Evolutionary conservation across 2,888 invertebrate genomes (phyloP), one percentile per base, ranked within the genome.

Genomic region (Fissipunctia ypsillon): DNA sequence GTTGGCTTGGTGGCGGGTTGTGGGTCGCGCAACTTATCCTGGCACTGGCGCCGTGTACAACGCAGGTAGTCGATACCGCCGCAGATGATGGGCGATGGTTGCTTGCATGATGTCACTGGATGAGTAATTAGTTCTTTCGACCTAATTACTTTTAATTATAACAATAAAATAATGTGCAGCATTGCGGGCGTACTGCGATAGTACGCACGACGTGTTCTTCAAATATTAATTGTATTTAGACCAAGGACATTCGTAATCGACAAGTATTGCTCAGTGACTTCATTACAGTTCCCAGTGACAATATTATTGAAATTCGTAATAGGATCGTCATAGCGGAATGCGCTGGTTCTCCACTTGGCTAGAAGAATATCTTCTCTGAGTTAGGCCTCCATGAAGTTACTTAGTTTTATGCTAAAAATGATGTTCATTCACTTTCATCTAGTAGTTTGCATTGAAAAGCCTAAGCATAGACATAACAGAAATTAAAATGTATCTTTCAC

Each of bases 81-180:
- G 57, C 65, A 83, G 81, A 74, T 79, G 81, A 79, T 73, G 81
- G 80, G 73, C 81, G 81, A 83, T 76, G 77, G 69, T 71, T 80
- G 77, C 76, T 75, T 81, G 83, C 72, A 86, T 91, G 91, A 91
- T 90, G 91, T 91, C 91, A 91, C 88, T 88, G 83, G 83, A 85
- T 88, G 87, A 88, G 78, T 88, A 85, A 89, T 88, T 84, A 72
- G 69, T 65, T 79, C 68, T 76, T 69, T 72, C 78, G 78, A 77
- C 77, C 78, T 68, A 78, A 69, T 82, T 76, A 41, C 43, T n/a
- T 65, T 68, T 60, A 67, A 52, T 57, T 61, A 25, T 38, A 50
- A 70, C 43, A 28, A 45, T 45, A 61, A 41, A 43, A 25, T 65
- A n/a, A 48, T 66, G 35, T 64, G 22, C 16, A 50, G 22, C 31